Percentiles rank a stretch among this genome's conserved stretches.
These are phyloP conservation scores for Rhea americana DNA, from an alignment of 2,113 vertebrate genomes.

Conservation along the genomic window DNA sequence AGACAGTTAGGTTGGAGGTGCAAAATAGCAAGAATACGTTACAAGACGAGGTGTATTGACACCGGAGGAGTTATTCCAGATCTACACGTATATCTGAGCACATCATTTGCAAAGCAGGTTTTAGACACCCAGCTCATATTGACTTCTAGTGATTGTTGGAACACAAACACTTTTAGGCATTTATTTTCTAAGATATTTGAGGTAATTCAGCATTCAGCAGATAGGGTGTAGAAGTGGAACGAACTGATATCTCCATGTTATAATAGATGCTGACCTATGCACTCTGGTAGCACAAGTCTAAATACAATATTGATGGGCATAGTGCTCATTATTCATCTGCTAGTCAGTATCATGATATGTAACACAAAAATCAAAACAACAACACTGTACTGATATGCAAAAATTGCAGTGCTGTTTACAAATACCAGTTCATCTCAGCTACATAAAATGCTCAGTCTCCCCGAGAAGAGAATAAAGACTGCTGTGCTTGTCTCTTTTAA, in stretches of 20 bases:
- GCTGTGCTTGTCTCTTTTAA: neutral
- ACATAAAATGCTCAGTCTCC: neutral
- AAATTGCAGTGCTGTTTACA: neutral
- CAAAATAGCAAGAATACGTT: neutral
- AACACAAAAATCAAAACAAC: constrained; percentile 1
- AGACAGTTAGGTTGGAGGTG: neutral
- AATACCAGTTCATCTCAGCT: neutral
- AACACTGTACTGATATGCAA: neutral
- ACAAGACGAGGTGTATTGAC: neutral
- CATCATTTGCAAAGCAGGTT: neutral
- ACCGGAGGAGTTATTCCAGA: neutral
- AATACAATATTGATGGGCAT: neutral
- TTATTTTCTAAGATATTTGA: neutral
- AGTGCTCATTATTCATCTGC: neutral
- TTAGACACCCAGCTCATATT: neutral
- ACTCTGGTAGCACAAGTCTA: neutral
- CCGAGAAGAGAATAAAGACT: neutral
- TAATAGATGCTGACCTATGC: too few relatives aligned
- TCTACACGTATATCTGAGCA: neutral
- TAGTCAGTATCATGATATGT: neutral
- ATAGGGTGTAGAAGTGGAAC: neutral
- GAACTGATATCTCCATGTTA: neutral
- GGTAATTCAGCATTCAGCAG: neutral
- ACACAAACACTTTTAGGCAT: neutral
- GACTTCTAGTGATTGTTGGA: neutral